Evolutionary conservation across 2,888 invertebrate genomes (phyloP), one percentile per base, ranked within the genome.

Genomic region (Coenonympha arcania): DNA sequence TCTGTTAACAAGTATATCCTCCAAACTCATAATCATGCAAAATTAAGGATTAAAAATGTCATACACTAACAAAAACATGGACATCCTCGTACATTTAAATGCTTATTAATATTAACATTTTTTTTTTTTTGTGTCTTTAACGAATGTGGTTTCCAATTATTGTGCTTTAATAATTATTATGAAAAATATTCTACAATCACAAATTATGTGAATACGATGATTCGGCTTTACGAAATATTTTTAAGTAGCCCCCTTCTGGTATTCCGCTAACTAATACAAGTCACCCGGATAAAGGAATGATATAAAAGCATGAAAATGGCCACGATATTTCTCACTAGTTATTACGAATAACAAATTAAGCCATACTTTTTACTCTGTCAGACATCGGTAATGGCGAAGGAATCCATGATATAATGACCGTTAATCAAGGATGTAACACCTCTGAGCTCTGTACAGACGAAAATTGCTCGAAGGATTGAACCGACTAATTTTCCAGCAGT

Each of bases 401-500:
- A 26, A 31, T 36, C 45, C 26, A 18, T 15, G 44, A 28, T 30
- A 30, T 44, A 48, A 52, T 52, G 28, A 52, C 30, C 20, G 37
- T 48, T 50, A 47, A 52, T 55, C 50, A 48, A 40, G 44, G 39
- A 28, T 46, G 22, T 41, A 50, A 45, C 40, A 46, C 45, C 40
- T 50, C 41, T 20, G n/a, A 46, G 41, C 40, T 50, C 41, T 20
- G n/a, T 24, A 48, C 39, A 47, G 47, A 54, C 52, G 46, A 56
- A 55, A 58, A 54, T 52, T 50, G 48, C 52, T 52, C 51, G 16
- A 34, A 51, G 57, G 56, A 48, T 53, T 48, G 44, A 42, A 33
- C 50, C 36, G 53, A 45, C 56, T 58, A 60, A 60, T 62, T 60
- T 57, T 53, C 52, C 49, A 53, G 34, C 56, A 52, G 50, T 63